Conservation (phyloP, 2,113 vertebrate genomes). For the Dromaius novaehollandiae region DNA sequence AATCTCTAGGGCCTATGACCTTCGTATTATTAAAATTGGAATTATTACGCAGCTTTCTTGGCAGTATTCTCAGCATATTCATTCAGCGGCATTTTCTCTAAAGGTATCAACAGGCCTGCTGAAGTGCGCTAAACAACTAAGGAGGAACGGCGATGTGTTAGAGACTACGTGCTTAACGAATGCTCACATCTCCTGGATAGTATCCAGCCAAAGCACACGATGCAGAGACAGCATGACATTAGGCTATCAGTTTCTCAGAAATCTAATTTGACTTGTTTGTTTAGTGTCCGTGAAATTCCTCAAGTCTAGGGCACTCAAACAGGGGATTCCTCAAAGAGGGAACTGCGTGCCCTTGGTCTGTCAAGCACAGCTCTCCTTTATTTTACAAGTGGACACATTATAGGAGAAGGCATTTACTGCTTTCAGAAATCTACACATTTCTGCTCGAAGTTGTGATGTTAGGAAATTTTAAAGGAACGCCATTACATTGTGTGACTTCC, state of each 20-base stretch:
- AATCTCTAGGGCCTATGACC: neutral
- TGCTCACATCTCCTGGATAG: rapidly evolving
- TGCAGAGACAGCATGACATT: rapidly evolving
- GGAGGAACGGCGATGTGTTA: neutral
- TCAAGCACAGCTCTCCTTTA: neutral
- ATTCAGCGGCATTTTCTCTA: neutral
- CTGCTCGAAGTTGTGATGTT: neutral
- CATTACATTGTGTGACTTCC: slow-evolving; percentile 3
- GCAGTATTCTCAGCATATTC: neutral
- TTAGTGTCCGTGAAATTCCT: neutral
- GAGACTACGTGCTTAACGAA: neutral
- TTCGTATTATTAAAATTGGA: neutral
- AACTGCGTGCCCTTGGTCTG: neutral
- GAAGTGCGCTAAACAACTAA: neutral
- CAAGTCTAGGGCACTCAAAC: neutral
- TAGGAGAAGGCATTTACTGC: neutral
- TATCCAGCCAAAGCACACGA: neutral
- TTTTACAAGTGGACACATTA: neutral
- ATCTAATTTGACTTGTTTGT: neutral
- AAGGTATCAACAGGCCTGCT: neutral
- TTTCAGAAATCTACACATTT: neutral
- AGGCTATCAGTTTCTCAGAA: neutral
- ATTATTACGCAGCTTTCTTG: neutral
- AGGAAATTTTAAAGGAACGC: neutral
- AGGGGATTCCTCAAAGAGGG: neutral